These are phyloP conservation scores for Tychaedon coryphoeus DNA, from an alignment of 2,113 vertebrate genomes.

Conservation along the genomic window DNA sequence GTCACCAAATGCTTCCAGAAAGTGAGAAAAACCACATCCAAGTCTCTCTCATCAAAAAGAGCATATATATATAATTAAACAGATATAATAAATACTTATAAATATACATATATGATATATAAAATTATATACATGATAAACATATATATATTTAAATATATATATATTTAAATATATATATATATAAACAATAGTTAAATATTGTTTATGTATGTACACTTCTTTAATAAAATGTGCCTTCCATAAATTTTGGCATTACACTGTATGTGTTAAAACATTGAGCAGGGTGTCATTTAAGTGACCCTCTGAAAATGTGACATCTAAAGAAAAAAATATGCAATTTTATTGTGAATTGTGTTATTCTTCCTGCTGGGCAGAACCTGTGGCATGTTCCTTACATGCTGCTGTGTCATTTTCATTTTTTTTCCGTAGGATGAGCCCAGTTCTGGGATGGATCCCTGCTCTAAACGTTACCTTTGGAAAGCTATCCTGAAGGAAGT, in stretches of 20 bases:
- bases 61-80: background rate
- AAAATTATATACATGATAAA: too few relatives aligned
- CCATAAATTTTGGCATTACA: background rate
- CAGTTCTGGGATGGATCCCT: slow-evolving; percentile 78
- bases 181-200: background rate
- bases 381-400: background rate
- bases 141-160: background rate
- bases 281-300: background rate
- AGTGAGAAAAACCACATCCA: background rate
- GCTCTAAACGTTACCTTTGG: slow-evolving; percentile 75
- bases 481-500: slow-evolving; percentile 61
- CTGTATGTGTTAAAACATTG: background rate
- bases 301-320: background rate
- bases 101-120: too few relatives aligned
- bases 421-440: slow-evolving; percentile 69
- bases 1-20: background rate
- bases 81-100: background rate
- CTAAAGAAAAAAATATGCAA: background rate
- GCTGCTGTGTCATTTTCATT: background rate
- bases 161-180: too few relatives aligned
- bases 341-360: background rate
- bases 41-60: background rate
- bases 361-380: background rate
- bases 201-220: background rate
- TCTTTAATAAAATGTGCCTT: background rate